phyloP scores from a whole-genome alignment of 2,797 vertebrate species.

The Muraenolepis orangiensis region DNA sequence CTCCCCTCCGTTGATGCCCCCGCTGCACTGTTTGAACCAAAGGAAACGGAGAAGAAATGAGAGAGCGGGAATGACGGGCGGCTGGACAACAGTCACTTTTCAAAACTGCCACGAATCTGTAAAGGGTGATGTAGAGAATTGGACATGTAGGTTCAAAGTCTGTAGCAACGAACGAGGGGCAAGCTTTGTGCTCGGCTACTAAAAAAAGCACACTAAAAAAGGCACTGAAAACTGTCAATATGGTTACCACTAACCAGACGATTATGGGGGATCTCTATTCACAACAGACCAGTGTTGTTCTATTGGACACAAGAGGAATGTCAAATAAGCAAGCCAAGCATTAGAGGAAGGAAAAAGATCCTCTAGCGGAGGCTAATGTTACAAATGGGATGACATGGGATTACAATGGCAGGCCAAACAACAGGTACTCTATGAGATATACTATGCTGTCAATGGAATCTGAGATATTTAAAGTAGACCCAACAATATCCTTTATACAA shows the following conservation, averaged over 20 bases:
- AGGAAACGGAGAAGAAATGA: slow-evolving; percentile 13
- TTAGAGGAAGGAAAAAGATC: slow-evolving; percentile 21
- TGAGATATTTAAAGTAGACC: not conserved
- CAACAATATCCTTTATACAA: not conserved
- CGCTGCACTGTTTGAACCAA: slow-evolving; percentile 57
- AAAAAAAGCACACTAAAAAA: too few relatives aligned
- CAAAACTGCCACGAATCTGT: not conserved
- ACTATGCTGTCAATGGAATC: not conserved
- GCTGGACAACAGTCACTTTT: slow-evolving; percentile 18
- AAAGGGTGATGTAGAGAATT: not conserved
- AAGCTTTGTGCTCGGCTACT: not conserved
- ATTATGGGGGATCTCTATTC: slow-evolving; percentile 15
- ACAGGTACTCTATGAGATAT: slow-evolving; percentile 23
- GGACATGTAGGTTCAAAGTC: not conserved
- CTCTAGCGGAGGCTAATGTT: slow-evolving; percentile 6
- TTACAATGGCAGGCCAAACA: slow-evolving; percentile 38
- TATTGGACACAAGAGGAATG: slow-evolving; percentile 22
- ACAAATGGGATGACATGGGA: slow-evolving; percentile 14
- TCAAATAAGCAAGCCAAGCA: slow-evolving; percentile 25
- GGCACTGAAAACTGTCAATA: not conserved
- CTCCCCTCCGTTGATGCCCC: slow-evolving; percentile 87
- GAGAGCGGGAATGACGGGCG: not conserved
- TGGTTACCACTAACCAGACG: not conserved
- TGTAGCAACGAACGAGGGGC: not conserved
- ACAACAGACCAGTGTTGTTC: slow-evolving; percentile 9